phyloP scores from a whole-genome alignment of 2,113 vertebrate species.

The Alligator mississippiensis region DNA sequence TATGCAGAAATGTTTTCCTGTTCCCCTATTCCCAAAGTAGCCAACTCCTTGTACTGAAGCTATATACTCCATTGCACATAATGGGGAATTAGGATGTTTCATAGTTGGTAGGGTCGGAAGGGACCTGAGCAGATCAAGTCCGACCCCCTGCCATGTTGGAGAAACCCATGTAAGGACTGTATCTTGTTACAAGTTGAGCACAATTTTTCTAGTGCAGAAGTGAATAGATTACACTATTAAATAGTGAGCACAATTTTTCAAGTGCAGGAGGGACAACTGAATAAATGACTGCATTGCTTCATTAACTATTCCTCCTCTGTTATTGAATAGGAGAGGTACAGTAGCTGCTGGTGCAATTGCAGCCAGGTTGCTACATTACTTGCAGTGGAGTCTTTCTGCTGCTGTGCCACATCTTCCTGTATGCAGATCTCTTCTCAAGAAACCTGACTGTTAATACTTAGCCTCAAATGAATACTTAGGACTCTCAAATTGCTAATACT shows the following conservation, averaged over 20 bases:
- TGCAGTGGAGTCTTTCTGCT: fast-evolving
- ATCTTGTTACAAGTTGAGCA: fast-evolving
- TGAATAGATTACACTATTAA: too few relatives aligned
- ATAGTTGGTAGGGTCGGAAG: too few relatives aligned
- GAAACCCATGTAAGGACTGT: not conserved
- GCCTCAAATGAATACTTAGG: too few relatives aligned
- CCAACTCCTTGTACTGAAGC: not conserved
- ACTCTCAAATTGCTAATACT: not conserved
- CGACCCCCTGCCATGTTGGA: not conserved
- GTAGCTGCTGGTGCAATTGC: not conserved
- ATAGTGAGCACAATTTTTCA: not conserved
- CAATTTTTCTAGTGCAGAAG: not conserved
- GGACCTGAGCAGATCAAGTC: too few relatives aligned
- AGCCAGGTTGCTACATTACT: not conserved
- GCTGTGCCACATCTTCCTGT: not conserved
- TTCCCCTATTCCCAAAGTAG: not conserved
- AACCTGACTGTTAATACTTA: not conserved
- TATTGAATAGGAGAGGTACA: not conserved
- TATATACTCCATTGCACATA: fast-evolving
- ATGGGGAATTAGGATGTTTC: not conserved
- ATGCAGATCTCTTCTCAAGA: not conserved
- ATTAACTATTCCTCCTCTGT: not conserved
- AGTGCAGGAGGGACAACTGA: not conserved
- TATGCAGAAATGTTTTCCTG: not conserved
- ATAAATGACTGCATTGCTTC: not conserved